Evolutionary conservation across 1,140 invertebrate species (phyloP).

Genomic region (Wasmannia auropunctata): DNA sequence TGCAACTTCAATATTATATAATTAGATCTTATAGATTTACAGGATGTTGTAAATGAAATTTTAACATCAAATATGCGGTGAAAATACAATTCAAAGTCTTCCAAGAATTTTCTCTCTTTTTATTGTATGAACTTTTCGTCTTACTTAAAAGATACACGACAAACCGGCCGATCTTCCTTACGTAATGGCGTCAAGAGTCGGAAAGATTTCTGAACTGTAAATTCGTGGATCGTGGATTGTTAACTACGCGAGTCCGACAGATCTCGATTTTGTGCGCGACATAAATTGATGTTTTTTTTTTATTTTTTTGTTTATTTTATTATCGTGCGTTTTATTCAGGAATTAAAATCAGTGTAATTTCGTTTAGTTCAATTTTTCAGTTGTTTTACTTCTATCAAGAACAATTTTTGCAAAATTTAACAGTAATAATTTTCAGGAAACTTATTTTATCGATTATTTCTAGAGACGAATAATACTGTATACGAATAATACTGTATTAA

Average conservation of each 20-base stretch:
- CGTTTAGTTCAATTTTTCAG: neutral
- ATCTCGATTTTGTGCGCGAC: neutral
- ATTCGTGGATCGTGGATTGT: neutral
- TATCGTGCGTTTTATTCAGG: conserved; percentile 8
- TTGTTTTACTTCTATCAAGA: neutral
- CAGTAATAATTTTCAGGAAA: neutral
- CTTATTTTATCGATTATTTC: neutral
- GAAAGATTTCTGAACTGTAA: conserved; percentile 39
- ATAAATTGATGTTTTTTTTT: neutral
- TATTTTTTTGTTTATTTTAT: neutral
- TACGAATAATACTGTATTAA: neutral
- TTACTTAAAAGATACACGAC: conserved; percentile 76
- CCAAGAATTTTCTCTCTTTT: conserved; percentile 61
- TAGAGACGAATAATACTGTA: neutral
- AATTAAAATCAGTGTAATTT: conserved; percentile 27
- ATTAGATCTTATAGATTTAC: neutral
- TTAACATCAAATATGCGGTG: conserved; percentile 20
- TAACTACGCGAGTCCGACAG: neutral
- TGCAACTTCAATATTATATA: conserved; percentile 4
- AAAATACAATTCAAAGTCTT: conserved; percentile 44
- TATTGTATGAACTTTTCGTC: conserved; percentile 68
- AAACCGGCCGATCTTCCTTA: conserved; percentile 69
- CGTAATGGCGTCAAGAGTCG: conserved; percentile 71
- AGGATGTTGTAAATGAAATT: neutral
- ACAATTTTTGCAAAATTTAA: neutral